Percentiles rank a stretch among this genome's conserved stretches.
Evolutionary conservation across 2,113 vertebrate species (phyloP).

Genomic region (Verasper variegatus): DNA sequence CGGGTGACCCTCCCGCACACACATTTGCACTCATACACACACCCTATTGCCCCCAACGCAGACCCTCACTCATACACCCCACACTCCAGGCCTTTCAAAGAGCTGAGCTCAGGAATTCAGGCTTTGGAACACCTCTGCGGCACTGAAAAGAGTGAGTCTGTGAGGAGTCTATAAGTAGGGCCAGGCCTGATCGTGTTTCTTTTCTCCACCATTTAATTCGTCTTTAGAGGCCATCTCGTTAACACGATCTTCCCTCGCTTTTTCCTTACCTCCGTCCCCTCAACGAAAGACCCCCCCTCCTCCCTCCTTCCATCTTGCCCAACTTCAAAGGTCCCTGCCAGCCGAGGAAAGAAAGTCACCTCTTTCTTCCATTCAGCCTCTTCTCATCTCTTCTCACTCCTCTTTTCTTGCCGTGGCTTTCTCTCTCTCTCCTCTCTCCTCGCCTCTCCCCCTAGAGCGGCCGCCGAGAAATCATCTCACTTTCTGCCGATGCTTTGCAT

Average conservation of each 20-base stretch:
- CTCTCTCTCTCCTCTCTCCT: conserved; percentile 51
- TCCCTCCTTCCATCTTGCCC: conserved; percentile 54
- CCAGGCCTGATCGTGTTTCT: conserved; percentile 81
- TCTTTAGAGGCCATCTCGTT: conserved; percentile 86
- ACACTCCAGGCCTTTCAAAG: conserved; percentile 80
- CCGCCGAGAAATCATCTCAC: conserved; percentile 84
- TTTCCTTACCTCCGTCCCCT: conserved; percentile 60
- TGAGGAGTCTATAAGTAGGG: conserved; percentile 84
- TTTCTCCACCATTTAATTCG: conserved; percentile 86
- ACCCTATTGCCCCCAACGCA: conserved; percentile 58
- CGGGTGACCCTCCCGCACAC: conserved; percentile 71
- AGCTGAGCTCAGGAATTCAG: conserved; percentile 81
- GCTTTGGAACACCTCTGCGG: conserved; percentile 80
- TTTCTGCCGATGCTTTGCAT: conserved; percentile 84
- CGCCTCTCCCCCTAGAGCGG: conserved; percentile 65
- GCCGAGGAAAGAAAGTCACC: conserved; percentile 83
- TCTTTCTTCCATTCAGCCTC: conserved; percentile 76
- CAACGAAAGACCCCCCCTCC: conserved; percentile 37
- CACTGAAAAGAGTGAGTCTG: conserved; percentile 79
- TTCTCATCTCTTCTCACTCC: conserved; percentile 58
- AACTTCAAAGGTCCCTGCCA: conserved; percentile 81
- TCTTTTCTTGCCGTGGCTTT: conserved; percentile 69
- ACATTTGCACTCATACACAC: conserved; percentile 63
- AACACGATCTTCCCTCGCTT: conserved; percentile 83
- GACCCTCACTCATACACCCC: conserved; percentile 67